Base-by-base conservation (phyloP, 2,113 vertebrate species). In the Oncorhynchus nerka region DNA sequence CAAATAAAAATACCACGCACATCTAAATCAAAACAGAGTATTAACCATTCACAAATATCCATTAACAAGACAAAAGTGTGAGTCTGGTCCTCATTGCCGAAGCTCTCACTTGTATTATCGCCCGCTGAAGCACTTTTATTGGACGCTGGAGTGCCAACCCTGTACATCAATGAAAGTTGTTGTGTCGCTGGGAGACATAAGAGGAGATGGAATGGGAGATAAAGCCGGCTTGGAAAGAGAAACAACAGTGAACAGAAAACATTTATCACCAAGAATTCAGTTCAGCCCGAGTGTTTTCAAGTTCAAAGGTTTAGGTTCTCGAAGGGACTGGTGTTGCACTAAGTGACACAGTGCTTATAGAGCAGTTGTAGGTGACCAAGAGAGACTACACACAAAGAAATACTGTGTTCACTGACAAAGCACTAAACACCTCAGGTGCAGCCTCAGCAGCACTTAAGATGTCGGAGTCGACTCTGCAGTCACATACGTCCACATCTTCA, bases 31-130 rank as follows among this genome's bases (percentile, higher is more conserved):
- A 30, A 30, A 30, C 30, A 30, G 30, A 30, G 4, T 4, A 30
- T 30, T 30, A 30, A 30, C 30, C 26, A 28, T 28, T 28, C 26
- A 28, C 26, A 28, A 28, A 28, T 28, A 28, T 28, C 26, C 26
- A 28, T 28, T 28, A 28, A 28, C 26, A 92, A 91, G 92, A 91
- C 90, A 92, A 92, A 92, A 90, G 89, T 88, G 83, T 78, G 86
- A 39, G 84, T 87, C 83, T 83, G 84, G 85, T 81, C 86, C 84
- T 75, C 71, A 4, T 55, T 74, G 88, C 90, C 84, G 77, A 83
- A 22, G 85, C 86, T 90, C 88, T 79, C 7, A 71, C 79, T 77
- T 79, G 49, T 79, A 91, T 92, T 90, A 92, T 90, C 80, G 71
- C 87, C 88, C 69, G 81, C 86, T 80, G 79, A 81, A 87, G 87